Evolutionary conservation across 2,797 vertebrate species (phyloP), one percentile per base, ranked within the genome.

Genomic region (Fundulus diaphanus): DNA sequence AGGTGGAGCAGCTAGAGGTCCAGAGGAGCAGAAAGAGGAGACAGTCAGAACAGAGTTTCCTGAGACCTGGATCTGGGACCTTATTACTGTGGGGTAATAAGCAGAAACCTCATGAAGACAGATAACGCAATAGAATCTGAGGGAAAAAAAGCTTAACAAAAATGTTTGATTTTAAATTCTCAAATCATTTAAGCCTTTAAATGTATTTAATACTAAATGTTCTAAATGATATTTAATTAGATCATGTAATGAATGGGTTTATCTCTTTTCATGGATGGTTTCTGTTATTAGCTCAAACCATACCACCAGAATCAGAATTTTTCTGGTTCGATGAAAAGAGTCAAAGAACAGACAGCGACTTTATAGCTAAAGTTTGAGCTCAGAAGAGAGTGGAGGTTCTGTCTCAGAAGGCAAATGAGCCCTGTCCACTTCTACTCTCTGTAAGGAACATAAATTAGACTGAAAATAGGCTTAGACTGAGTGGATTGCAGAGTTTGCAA

Each of bases 61-160:
- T 0, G 91, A 96, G 83, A 96, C 95, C 1, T 97, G 96, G 95
- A 92, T 97, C 74, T 97, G 96, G 96, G 88, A 96, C 83, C 90
- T 96, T 7, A 91, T 96, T 79, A 40, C 93, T 77, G 89, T 96
- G 54, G 95, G 95, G 96, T 97, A 89, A 88, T 71, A 27, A 77
- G 68, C n/a, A 29, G 48, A 63, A 6, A 63, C 56, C 37, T 78
- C 3, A 61, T 74, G 66, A 59, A 31, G 33, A 51, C 72, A 29
- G 40, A 71, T 20, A 33, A 59, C 59, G 24, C 59, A 22, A 37
- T 24, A 22, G 0, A 11, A 35, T 35, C 20, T 13, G 22, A 61
- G 37, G n/a, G 59, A 63, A 22, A 22, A 48, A 37, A 24, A 22
- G 8, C 31, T 35, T 61, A 18, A 5, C 22, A 22, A 15, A 0